phyloP scores from a whole-genome alignment of 53 echinoderm and acorn worm genomes.

The Pentamera pediparva region DNA sequence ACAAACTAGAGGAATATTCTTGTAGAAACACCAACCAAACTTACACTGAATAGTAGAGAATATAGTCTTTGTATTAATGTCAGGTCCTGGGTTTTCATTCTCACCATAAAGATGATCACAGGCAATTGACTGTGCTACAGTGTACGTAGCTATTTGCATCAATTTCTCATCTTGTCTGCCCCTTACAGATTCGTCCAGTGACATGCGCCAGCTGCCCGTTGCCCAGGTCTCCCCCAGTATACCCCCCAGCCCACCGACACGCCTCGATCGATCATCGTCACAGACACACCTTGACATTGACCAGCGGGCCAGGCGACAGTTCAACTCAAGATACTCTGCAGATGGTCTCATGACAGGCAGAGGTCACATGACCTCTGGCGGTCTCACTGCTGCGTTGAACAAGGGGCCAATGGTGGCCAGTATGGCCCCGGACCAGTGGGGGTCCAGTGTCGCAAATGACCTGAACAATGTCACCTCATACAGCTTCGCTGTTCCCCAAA shows the following conservation, averaged over 20 bases:
- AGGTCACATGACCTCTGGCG: not conserved
- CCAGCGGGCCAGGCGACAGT: not conserved
- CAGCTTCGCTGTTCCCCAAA: conserved; percentile 9
- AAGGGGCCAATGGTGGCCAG: not conserved
- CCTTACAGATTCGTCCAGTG: not conserved
- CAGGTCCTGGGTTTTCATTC: no score
- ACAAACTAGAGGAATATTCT: no score
- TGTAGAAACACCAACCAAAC: no score
- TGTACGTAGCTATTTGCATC: no score
- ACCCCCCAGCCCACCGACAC: conserved; percentile 9
- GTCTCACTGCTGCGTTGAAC: not conserved
- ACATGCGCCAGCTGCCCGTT: conserved; percentile 36
- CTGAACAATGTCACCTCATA: not conserved
- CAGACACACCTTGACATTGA: not conserved
- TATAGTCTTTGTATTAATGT: no score
- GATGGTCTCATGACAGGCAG: not conserved
- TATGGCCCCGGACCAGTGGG: conserved; percentile 3
- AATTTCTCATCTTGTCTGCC: no score
- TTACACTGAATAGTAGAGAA: no score
- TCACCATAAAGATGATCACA: no score
- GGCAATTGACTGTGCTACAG: no score
- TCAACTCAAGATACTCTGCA: not conserved
- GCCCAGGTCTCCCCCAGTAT: conserved; percentile 53
- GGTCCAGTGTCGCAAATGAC: not conserved
- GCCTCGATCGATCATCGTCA: not conserved